Base-by-base conservation (phyloP, 2,113 vertebrate genomes). In the Spizaetus ornatus region DNA sequence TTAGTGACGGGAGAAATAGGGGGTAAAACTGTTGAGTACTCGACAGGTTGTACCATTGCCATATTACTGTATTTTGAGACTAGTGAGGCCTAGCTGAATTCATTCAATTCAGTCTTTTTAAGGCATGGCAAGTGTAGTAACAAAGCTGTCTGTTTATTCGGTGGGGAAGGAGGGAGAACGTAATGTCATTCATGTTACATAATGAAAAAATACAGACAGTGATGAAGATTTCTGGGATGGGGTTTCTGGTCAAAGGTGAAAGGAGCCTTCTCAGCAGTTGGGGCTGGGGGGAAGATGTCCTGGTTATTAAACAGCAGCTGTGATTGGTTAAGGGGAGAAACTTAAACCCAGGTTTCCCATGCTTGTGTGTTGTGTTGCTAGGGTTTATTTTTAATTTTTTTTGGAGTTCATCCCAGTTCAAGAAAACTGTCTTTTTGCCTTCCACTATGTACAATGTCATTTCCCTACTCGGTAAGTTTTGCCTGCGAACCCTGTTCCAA, bases 341-440 rank as follows among this genome's bases (percentile, higher is more conserved):
- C 43, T 92, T 78, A 83, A 38, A 52, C 32, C 20, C 1, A 17
- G 17, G 6, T 82, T 95, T 94, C 81, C 70, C 81, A 69, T 79
- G 56, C 56, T 91, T 23, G 8, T 85, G 16, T 80, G 63, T 81
- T 82, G 29, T 63, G 67, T 92, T 96, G 80, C 69, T 89, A 88
- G 52, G 93, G 27, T 32, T 62, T 77, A 62, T 81, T 83, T 95
- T 82, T 74, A 38, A 6, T 29, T 45, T 43, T 19, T 62, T 70
- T 47, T 69, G 9, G 22, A 84, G 86, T 95, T 97, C 76, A 88
- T 74, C 50, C 11, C n/a, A 63, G 72, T 95, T 95, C 72, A 93
- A 52, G 83, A 86, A 77, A n/a, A 62, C 47, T 19, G 11, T 78
- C 23, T 11, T 90, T 84, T 80, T 93, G 67, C 76, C 22, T 88